Evolutionary conservation across 1,140 invertebrate genomes (phyloP).

Genomic region (Cydia strobilella): DNA sequence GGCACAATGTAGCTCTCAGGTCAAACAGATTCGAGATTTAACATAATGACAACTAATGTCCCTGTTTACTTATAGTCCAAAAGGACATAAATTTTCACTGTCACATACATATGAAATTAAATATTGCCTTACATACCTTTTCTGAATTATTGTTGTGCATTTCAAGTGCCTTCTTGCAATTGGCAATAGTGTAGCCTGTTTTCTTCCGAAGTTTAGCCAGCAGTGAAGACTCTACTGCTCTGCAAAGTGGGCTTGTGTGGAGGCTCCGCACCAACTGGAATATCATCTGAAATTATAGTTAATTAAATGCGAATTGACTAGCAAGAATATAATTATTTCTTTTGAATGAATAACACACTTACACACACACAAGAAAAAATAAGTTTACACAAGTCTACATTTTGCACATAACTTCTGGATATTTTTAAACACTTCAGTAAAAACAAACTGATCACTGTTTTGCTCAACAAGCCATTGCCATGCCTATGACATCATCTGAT

Average conservation of each 20-base stretch:
- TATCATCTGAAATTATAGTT: constrained; percentile 69
- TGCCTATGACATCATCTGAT: constrained; percentile 65
- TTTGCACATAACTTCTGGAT: background rate
- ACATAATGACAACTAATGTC: background rate
- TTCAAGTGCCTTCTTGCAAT: constrained; percentile 97
- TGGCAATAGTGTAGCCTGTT: constrained; percentile 96
- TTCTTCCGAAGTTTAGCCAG: constrained; percentile 93
- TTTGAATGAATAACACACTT: background rate
- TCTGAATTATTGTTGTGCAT: constrained; percentile 91
- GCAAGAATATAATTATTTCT: background rate
- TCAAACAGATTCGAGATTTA: too few relatives aligned
- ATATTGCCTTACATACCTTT: constrained; percentile 81
- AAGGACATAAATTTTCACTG: too few relatives aligned
- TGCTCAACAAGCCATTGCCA: constrained; percentile 23
- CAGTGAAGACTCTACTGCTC: constrained; percentile 82
- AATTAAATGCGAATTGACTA: background rate
- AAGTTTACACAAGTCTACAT: background rate
- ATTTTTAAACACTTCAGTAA: constrained; percentile 8
- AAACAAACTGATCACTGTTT: constrained; percentile 13
- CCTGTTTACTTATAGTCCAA: too few relatives aligned
- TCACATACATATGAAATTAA: background rate
- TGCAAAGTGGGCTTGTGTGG: constrained; percentile 67
- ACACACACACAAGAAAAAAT: background rate
- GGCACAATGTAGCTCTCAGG: too few relatives aligned
- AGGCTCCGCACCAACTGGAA: constrained; percentile 74